Conservation (phyloP, 2,888 invertebrate species). For the Hipparchia semele region DNA sequence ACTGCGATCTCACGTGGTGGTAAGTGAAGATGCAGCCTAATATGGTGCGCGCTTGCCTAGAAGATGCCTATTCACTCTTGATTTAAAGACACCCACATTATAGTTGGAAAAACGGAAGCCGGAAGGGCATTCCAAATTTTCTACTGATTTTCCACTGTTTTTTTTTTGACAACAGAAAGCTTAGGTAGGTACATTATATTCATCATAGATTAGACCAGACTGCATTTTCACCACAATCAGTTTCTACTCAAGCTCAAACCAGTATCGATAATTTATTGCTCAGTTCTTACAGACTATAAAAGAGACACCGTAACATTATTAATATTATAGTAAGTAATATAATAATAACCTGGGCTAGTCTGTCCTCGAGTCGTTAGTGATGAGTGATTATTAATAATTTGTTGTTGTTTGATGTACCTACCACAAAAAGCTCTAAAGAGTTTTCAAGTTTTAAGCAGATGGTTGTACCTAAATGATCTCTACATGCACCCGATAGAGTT, state of each 20-base stretch:
- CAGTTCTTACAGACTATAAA: not conserved
- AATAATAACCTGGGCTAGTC: not conserved
- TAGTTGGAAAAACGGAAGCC: no score
- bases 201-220: no score
- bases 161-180: no score
- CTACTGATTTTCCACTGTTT: no score
- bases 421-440: not conserved
- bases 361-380: slow-evolving; percentile 2
- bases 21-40: no score
- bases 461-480: not conserved
- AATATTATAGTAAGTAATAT: no score
- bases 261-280: not conserved
- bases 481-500: not conserved
- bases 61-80: no score
- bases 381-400: slow-evolving; percentile 1
- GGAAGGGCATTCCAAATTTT: no score
- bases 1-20: no score
- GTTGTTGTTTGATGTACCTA: not conserved
- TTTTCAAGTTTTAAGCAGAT: slow-evolving; percentile 8
- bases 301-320: not conserved
- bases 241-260: not conserved
- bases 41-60: no score
- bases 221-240: not conserved
- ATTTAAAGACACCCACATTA: no score
- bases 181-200: no score